Conservation (phyloP, 2,797 vertebrate genomes). For the Gobionotothen gibberifrons region DNA sequence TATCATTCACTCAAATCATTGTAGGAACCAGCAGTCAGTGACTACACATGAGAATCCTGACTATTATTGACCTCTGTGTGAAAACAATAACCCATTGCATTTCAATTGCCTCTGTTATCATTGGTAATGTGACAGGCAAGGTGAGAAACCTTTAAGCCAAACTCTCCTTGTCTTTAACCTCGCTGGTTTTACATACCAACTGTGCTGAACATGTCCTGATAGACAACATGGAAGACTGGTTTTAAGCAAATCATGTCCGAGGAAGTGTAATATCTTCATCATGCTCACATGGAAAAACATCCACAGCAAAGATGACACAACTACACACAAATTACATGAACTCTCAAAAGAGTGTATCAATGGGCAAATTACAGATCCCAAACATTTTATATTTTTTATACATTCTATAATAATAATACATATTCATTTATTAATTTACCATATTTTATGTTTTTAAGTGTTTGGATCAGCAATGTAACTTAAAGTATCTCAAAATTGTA, state of each 20-base stretch:
- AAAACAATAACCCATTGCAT: not conserved
- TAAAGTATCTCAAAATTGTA: too few species aligned
- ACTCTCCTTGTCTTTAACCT: not conserved
- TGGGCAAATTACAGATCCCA: too few species aligned
- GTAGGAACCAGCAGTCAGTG: not conserved
- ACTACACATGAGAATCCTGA: not conserved
- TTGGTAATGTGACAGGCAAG: not conserved
- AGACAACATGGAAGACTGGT: constrained; percentile 10
- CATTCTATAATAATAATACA: too few species aligned
- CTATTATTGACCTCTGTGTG: not conserved
- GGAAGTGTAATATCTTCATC: constrained; percentile 24
- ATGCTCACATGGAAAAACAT: constrained; percentile 3
- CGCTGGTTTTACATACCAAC: constrained; percentile 13
- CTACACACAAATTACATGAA: not conserved
- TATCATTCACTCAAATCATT: not conserved
- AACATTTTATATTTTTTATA: too few species aligned
- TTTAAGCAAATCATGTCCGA: constrained; percentile 54
- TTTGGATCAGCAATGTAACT: too few species aligned
- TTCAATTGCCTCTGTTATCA: not conserved
- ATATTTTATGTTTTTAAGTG: too few species aligned
- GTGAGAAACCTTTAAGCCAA: too few species aligned
- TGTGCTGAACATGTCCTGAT: constrained; percentile 12
- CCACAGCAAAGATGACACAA: not conserved
- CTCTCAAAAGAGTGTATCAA: not conserved
- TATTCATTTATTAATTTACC: too few species aligned